Evolutionary conservation across 2,113 vertebrate genomes (phyloP).

Genomic region (Callorhinus ursinus): DNA sequence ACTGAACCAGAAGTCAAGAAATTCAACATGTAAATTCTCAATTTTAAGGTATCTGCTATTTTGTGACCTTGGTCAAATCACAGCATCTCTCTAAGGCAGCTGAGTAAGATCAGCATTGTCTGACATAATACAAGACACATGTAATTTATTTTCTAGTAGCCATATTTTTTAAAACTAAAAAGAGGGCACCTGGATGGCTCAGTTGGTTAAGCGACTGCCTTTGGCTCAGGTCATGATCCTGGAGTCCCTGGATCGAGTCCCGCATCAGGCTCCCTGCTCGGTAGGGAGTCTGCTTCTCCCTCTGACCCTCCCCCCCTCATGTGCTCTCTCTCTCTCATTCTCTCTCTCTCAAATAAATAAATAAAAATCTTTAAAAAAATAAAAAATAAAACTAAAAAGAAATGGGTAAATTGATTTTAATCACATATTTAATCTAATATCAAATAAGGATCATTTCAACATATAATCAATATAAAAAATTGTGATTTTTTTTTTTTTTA

Average conservation of each 20-base stretch:
- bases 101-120: background rate
- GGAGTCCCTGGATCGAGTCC: too few relatives aligned
- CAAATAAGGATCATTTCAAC: constrained; percentile 26
- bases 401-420: background rate
- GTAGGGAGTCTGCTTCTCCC: too few relatives aligned
- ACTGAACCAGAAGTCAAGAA: background rate
- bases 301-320: too few relatives aligned
- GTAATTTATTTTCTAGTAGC: background rate
- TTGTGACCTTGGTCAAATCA: background rate
- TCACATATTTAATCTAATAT: background rate
- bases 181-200: background rate
- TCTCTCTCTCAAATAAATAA: too few relatives aligned
- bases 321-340: too few relatives aligned
- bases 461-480: constrained; percentile 11
- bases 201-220: too few relatives aligned
- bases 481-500: background rate
- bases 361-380: too few relatives aligned
- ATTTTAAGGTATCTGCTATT: background rate
- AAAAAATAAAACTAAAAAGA: background rate
- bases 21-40: background rate
- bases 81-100: background rate
- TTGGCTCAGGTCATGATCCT: too few relatives aligned
- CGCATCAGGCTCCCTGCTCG: too few relatives aligned
- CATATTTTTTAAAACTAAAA: constrained; percentile 9
- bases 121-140: background rate